These are phyloP conservation scores for Camponotus fellah DNA, from an alignment of 2,888 invertebrate genomes.

Conservation along the genomic window DNA sequence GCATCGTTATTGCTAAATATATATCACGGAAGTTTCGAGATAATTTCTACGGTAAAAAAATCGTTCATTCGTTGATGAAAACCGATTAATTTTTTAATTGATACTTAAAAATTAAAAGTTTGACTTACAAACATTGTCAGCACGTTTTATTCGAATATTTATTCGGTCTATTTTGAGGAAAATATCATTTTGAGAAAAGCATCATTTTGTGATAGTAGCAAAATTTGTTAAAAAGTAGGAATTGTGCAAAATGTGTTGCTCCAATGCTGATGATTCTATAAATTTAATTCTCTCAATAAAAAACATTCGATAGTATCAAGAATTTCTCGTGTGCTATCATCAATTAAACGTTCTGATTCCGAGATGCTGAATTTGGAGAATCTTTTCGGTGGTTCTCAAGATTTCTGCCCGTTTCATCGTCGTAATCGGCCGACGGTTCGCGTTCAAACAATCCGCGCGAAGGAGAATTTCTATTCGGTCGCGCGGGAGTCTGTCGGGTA, in stretches of 20 bases:
- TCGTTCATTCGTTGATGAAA: background rate
- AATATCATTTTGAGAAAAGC: background rate
- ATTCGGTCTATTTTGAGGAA: background rate
- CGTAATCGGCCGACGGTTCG: slow-evolving; percentile 27
- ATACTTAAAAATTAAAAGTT: too few species aligned
- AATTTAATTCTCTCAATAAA: background rate
- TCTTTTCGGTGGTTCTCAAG: background rate
- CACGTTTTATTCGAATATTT: background rate
- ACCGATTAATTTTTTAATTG: background rate
- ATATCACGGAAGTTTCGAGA: background rate
- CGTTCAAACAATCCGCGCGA: slow-evolving; percentile 36
- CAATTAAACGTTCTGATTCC: background rate
- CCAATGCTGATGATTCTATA: background rate
- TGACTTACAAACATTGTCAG: background rate
- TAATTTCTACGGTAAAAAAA: background rate
- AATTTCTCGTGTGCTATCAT: background rate
- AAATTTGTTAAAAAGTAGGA: background rate
- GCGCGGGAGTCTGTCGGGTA: slow-evolving; percentile 43
- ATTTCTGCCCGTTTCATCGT: slow-evolving; percentile 20
- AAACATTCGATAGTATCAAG: background rate
- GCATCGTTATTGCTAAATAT: background rate
- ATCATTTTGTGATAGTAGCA: background rate
- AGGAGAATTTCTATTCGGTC: slow-evolving; percentile 49
- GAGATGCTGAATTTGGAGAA: slow-evolving; percentile 2
- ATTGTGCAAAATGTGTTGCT: background rate